A percentile compares a stretch with the other conserved stretches of the same genome.
Conservation (phyloP, 1,140 invertebrate genomes). For the Phymorhynchus buccinoides region DNA sequence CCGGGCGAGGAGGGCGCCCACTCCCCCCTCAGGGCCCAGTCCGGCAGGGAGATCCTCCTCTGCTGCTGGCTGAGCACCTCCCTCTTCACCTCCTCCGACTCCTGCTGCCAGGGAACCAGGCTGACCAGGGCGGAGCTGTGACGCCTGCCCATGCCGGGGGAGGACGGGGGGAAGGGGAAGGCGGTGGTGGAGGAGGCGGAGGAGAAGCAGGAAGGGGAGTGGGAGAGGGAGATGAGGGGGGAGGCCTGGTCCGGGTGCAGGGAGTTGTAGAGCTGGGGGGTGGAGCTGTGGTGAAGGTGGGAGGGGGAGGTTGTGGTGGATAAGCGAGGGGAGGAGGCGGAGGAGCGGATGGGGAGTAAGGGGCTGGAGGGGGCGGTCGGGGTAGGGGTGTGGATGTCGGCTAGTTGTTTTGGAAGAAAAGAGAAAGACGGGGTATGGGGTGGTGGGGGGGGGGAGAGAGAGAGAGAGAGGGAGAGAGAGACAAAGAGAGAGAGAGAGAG, state of each 20-base stretch:
- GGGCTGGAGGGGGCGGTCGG: neutral
- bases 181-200: neutral
- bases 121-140: slow-evolving; percentile 27
- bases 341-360: neutral
- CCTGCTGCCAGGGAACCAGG: neutral
- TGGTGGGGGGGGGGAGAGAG: neutral
- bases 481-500: neutral
- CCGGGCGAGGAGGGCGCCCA: neutral
- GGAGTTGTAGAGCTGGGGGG: too few relatives aligned
- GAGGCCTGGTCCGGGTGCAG: too few relatives aligned
- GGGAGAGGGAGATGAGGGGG: too few relatives aligned
- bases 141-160: slow-evolving; percentile 26
- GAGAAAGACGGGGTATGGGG: neutral
- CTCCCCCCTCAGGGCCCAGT: slow-evolving; percentile 27
- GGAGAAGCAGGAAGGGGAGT: neutral
- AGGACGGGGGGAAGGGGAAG: neutral
- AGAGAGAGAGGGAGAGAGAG: neutral
- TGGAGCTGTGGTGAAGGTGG: neutral
- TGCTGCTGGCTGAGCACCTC: slow-evolving; percentile 28
- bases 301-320: neutral
- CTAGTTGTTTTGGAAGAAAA: neutral
- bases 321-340: neutral
- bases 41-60: slow-evolving; percentile 29
- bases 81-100: neutral
- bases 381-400: neutral